phyloP scores from a whole-genome alignment of 2,888 invertebrate species.

The Caenorhabditis doughertyi region DNA sequence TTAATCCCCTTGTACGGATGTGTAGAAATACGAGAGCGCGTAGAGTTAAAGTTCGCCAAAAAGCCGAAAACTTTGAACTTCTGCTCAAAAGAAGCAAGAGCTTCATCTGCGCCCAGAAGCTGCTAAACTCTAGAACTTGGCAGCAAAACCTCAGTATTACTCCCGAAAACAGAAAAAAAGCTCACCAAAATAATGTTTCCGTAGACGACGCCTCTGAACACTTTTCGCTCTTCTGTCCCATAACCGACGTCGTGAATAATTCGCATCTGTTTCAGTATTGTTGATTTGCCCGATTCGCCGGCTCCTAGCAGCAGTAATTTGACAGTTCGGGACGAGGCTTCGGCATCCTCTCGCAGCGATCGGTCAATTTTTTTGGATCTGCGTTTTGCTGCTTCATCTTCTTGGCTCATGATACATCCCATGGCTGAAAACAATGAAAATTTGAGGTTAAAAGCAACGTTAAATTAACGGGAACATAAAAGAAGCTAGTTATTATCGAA shows the following conservation, averaged over 20 bases:
- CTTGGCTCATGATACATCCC: conserved; percentile 59
- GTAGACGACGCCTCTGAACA: conserved; percentile 52
- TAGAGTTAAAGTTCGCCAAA: too few species aligned
- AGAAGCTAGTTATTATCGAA: background rate
- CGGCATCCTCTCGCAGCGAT: conserved; percentile 50
- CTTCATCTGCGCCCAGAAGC: too few species aligned
- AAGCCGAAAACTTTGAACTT: too few species aligned
- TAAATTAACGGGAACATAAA: background rate
- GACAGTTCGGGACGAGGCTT: conserved; percentile 23
- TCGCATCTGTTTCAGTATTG: conserved; percentile 60
- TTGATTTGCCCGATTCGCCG: conserved; percentile 66
- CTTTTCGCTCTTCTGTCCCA: conserved; percentile 49
- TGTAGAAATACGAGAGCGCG: too few species aligned
- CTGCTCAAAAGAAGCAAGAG: too few species aligned
- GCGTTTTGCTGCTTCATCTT: conserved; percentile 39
- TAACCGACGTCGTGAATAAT: conserved; percentile 65
- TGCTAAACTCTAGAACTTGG: too few species aligned
- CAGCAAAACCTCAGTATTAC: too few species aligned
- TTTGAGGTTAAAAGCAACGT: too few species aligned
- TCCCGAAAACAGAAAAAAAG: too few species aligned
- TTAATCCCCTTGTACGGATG: too few species aligned
- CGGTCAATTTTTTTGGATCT: conserved; percentile 57
- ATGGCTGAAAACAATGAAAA: conserved; percentile 18
- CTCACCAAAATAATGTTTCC: conserved; percentile 56
- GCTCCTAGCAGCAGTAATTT: conserved; percentile 61